Percentiles rank a stretch among this genome's conserved stretches.
phyloP scores from a whole-genome alignment of 2,797 vertebrate species.

The Benthosema pterotum region DNA sequence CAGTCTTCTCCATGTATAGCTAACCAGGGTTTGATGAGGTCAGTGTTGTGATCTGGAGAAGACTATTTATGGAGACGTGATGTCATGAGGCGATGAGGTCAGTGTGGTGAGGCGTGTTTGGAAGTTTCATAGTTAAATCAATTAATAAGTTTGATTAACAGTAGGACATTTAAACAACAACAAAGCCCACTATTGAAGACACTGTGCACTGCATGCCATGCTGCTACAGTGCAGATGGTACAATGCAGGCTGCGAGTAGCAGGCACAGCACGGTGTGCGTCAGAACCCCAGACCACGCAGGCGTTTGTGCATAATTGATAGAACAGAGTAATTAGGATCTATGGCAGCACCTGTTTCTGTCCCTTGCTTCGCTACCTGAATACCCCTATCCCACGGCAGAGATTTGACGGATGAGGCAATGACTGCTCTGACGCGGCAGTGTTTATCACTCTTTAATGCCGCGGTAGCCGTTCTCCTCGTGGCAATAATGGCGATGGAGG shows the following conservation, averaged over 20 bases:
- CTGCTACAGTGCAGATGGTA: constrained; percentile 55
- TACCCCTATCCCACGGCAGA: constrained; percentile 60
- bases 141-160: no score
- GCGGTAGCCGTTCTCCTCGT: constrained; percentile 73
- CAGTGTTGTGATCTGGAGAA: no score
- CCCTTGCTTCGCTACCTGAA: constrained; percentile 69
- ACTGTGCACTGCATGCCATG: constrained; percentile 36
- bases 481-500: constrained; percentile 70
- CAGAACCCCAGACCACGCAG: constrained; percentile 66
- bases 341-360: constrained; percentile 80
- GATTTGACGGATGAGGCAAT: constrained; percentile 69
- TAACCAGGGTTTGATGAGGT: no score
- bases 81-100: no score
- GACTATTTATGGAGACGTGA: no score
- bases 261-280: constrained; percentile 58
- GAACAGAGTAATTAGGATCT: constrained; percentile 81
- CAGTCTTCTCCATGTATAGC: no score
- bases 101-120: no score
- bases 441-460: constrained; percentile 81
- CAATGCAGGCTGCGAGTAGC: constrained; percentile 50
- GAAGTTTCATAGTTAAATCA: no score
- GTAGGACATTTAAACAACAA: background rate
- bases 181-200: constrained; percentile 43
- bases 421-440: constrained; percentile 72
- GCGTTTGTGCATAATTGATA: constrained; percentile 80